Percentiles rank a stretch among this genome's conserved stretches.
phyloP scores from a whole-genome alignment of 2,888 invertebrate species.

The Chrysotoxum bicinctum region DNA sequence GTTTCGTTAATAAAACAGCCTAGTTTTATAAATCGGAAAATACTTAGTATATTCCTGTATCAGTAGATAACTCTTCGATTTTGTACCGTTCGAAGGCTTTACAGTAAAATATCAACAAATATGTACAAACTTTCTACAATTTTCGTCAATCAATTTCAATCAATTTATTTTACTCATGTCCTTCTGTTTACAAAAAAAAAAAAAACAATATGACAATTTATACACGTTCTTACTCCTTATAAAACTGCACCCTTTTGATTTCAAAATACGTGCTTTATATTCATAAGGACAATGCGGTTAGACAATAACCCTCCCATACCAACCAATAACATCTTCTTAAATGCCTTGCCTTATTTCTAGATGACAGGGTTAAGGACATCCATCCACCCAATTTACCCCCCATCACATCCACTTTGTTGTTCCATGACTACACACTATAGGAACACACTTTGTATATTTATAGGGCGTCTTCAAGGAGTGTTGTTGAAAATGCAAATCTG shows the following conservation, averaged over 20 bases:
- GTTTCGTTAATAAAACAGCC: no score
- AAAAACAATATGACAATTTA: background rate
- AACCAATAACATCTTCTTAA: slow-evolving; percentile 38
- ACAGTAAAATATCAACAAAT: no score
- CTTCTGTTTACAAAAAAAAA: background rate
- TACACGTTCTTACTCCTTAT: background rate
- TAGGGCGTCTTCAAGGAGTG: slow-evolving; percentile 65
- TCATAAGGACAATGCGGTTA: slow-evolving; percentile 56
- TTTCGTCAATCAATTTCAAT: background rate
- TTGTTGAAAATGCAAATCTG: slow-evolving; percentile 72
- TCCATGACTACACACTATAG: slow-evolving; percentile 5
- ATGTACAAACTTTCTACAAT: background rate
- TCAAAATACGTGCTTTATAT: slow-evolving; percentile 53
- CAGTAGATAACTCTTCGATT: no score
- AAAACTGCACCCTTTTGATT: slow-evolving; percentile 29
- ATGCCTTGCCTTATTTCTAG: slow-evolving; percentile 60
- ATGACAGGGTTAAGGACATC: slow-evolving; percentile 70
- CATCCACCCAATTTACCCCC: slow-evolving; percentile 50
- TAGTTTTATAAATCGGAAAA: no score
- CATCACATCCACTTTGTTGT: slow-evolving; percentile 31
- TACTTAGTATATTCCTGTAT: no score
- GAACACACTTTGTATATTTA: slow-evolving; percentile 42
- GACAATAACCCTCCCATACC: slow-evolving; percentile 13
- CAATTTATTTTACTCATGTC: background rate
- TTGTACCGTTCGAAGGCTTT: no score